phyloP scores from a whole-genome alignment of 2,888 invertebrate species.

The Formica aserva region DNA sequence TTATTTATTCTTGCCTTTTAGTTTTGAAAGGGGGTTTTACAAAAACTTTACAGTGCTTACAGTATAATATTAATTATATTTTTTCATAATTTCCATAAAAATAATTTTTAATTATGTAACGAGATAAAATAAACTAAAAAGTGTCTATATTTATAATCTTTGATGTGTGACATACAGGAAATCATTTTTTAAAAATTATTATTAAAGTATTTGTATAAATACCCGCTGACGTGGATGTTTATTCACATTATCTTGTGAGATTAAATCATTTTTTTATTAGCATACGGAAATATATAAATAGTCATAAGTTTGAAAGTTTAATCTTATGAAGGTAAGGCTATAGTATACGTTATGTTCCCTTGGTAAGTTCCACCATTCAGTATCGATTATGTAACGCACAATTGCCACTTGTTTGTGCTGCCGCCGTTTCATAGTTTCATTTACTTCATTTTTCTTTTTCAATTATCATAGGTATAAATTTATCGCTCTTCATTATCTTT shows the following conservation, averaged over 20 bases:
- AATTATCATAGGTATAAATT: not conserved
- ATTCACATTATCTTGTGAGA: not conserved
- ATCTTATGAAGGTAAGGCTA: slow-evolving; percentile 1
- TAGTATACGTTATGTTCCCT: not conserved
- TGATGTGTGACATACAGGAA: not conserved
- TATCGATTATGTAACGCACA: slow-evolving; percentile 13
- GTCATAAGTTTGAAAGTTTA: not conserved
- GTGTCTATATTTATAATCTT: not conserved
- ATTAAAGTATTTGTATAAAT: not conserved
- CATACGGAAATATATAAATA: not conserved
- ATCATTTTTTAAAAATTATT: not conserved
- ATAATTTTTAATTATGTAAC: not conserved
- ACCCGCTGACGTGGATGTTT: not conserved
- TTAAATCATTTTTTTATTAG: slow-evolving; percentile 5
- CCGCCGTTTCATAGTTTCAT: not conserved
- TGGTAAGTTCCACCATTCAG: not conserved
- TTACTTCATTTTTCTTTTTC: not conserved
- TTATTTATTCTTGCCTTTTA: no score
- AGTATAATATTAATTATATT: no score
- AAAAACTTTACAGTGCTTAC: no score
- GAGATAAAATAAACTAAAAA: not conserved
- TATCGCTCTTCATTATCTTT: not conserved
- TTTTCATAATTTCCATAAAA: no score
- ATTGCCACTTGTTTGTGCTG: not conserved
- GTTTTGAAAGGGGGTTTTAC: no score